Evolutionary conservation across 2,888 invertebrate species (phyloP), one percentile per base, ranked within the genome.

Genomic region (Hedya salicella): DNA sequence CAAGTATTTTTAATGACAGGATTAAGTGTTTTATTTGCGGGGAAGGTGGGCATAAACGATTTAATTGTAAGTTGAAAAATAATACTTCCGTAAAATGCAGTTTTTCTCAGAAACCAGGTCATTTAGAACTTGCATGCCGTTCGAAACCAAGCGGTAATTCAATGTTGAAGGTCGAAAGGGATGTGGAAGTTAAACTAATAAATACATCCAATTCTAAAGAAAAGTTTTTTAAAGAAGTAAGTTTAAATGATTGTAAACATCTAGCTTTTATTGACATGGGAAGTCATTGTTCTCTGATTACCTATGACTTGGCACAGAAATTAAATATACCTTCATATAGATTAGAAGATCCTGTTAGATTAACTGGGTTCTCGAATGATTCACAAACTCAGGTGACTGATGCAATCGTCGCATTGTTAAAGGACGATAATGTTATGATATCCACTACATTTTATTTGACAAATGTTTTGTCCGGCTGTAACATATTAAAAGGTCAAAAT

Each of bases 211-310:
- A 52, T 13, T 19, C 36, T 2, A 71, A 71, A 62, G 52, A 71
- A 63, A 71, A 71, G 32, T 71, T 71, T 57, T 62, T 54, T 53
- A 73, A 73, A 57, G 14, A 56, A 8, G 59, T 72, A 11, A 32
- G 11, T 1, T 9, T 71, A 14, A 68, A 70, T 48, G 14, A 40
- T 36, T 49, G 30, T 64, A 50, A 63, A 30, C 61, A 62, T 19
- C 25, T 60, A n/a, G 70, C 68, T 48, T 73, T 73, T 40, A 50
- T 73, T 57, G 70, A 73, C 44, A 73, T 69, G 71, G 73, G 73
- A 4, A 73, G 73, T 42, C 64, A 67, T 54, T 73, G 73, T 25
- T 71, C 71, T 0, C 30, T 73, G n/a, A 71, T 73, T n/a, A 69
- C 59, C 0, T 1, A 9, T 3, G 54, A 63, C 16, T n/a, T 68